phyloP scores from a whole-genome alignment of 2,888 invertebrate genomes.

The Sericinus montela region DNA sequence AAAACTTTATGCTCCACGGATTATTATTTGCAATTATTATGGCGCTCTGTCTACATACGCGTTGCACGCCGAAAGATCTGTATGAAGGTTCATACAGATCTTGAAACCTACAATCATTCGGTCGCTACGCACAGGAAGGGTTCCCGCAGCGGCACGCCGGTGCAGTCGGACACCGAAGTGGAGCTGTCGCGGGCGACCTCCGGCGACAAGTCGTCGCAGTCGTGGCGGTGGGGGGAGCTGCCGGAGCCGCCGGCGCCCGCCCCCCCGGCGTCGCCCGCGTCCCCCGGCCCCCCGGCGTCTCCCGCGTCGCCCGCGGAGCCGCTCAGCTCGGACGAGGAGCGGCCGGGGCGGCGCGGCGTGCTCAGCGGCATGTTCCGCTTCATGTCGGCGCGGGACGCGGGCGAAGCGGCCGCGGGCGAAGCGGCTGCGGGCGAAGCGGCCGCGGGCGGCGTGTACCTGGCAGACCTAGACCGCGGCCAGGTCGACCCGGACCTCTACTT shows the following conservation, averaged over 20 bases:
- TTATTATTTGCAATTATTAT: no score
- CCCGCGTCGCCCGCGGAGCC: conserved; percentile 62
- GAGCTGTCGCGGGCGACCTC: conserved; percentile 81
- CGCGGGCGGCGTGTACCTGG: conserved; percentile 94
- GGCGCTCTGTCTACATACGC: no score
- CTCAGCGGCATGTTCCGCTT: conserved; percentile 95
- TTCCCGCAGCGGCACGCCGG: conserved; percentile 89
- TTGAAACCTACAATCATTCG: no score
- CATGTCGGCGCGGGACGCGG: conserved; percentile 79
- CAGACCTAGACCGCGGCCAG: conserved; percentile 92
- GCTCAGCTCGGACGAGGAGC: conserved; percentile 74
- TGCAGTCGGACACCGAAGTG: conserved; percentile 96
- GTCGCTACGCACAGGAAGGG: conserved; percentile 39
- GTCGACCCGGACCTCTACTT: conserved; percentile 96
- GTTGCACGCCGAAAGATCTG: no score
- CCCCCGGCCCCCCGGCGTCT: conserved; percentile 44
- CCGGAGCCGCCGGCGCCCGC: conserved; percentile 76
- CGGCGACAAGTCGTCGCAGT: conserved; percentile 80
- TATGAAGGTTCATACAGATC: no score
- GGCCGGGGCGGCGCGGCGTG: conserved; percentile 81
- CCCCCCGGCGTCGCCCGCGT: conserved; percentile 39
- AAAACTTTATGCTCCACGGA: no score
- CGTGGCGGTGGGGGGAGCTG: conserved; percentile 95
- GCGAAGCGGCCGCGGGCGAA: no score
- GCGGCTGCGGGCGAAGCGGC: no score